A percentile compares a stretch with the other conserved stretches of the same genome.
These are phyloP conservation scores for Psilopsiagon aurifrons DNA, from an alignment of 2,113 vertebrate genomes.

Conservation along the genomic window DNA sequence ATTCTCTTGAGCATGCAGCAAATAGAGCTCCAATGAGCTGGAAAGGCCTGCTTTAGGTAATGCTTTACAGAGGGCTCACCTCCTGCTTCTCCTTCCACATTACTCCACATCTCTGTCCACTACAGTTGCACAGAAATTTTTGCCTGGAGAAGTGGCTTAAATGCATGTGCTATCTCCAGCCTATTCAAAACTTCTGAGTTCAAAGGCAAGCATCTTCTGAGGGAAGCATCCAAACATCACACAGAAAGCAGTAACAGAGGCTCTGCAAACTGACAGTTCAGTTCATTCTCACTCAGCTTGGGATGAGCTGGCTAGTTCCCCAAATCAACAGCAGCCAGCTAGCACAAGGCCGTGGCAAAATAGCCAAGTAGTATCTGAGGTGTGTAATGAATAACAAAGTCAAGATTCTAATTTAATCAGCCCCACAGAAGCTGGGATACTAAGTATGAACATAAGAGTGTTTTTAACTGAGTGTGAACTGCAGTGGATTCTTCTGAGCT, in stretches of 20 bases:
- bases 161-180: not conserved
- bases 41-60: conserved; percentile 14
- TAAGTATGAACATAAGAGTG: not conserved
- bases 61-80: not conserved
- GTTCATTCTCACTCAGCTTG: rapidly evolving
- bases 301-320: not conserved
- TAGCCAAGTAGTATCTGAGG: not conserved
- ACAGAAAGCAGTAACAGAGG: not conserved
- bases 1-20: conserved; percentile 2
- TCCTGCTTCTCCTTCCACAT: not conserved
- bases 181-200: not conserved
- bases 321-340: not conserved
- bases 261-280: not conserved
- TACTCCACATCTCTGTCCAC: not conserved
- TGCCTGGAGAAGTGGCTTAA: rapidly evolving
- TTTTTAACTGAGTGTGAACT: not conserved
- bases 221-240: not conserved
- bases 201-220: not conserved
- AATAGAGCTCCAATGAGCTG: conserved; percentile 30
- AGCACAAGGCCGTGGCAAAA: rapidly evolving
- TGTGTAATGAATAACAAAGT: not conserved
- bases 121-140: not conserved
- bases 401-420: not conserved
- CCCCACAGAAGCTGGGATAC: not conserved
- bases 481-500: not conserved